phyloP scores from a whole-genome alignment of 53 echinoderm and acorn worm species.

The Echinometra lucunter region DNA sequence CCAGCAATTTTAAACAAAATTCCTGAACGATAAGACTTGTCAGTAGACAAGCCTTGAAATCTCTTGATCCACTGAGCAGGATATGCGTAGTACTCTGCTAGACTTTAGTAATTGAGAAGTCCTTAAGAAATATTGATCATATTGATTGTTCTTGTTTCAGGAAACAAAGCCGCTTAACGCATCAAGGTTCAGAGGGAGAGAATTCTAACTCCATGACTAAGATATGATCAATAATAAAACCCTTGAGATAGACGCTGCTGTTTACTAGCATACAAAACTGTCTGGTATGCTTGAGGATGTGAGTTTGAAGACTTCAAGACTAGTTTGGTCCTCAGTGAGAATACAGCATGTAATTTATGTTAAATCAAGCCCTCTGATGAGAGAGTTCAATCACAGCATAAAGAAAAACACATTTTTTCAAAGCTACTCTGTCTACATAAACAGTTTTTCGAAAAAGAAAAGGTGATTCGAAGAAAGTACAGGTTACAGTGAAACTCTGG shows the following conservation, averaged over 20 bases:
- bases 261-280: neutral
- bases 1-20: neutral
- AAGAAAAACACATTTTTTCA: neutral
- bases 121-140: conserved; percentile 21
- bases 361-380: neutral
- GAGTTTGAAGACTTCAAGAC: neutral
- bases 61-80: neutral
- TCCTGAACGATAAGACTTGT: neutral
- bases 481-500: neutral
- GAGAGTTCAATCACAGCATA: neutral
- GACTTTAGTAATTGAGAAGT: conserved; percentile 18
- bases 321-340: neutral
- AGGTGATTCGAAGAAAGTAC: neutral
- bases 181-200: neutral
- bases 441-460: neutral
- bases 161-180: conserved; percentile 5
- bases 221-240: neutral
- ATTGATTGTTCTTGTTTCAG: conserved; percentile 32
- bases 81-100: neutral
- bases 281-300: neutral
- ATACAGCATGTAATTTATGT: neutral
- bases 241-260: neutral
- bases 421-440: neutral
- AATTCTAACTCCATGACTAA: conserved; percentile 32
- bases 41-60: neutral